phyloP scores from a whole-genome alignment of 2,113 vertebrate genomes.

The Narcine bancroftii region DNA sequence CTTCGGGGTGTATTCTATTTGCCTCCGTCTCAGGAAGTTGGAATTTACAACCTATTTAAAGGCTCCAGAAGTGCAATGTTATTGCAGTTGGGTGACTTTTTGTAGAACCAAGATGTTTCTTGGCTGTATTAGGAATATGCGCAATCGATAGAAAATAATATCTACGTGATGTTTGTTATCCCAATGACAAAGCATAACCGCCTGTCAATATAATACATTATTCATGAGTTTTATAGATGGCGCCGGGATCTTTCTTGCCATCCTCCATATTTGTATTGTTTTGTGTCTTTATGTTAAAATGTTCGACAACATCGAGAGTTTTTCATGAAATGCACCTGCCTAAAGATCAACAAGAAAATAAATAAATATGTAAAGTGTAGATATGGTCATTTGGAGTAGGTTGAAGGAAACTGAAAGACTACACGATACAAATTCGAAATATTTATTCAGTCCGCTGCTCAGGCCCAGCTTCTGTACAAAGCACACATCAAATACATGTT shows the following conservation, averaged over 20 bases:
- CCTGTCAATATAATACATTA: slow-evolving; percentile 34
- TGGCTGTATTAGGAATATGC: background rate
- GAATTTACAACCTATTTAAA: background rate
- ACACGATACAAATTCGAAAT: background rate
- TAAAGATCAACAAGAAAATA: background rate
- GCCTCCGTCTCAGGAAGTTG: background rate
- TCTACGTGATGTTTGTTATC: slow-evolving; percentile 35
- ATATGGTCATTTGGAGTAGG: background rate
- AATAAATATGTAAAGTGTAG: background rate
- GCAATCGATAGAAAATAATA: slow-evolving; percentile 31
- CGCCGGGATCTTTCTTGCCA: slow-evolving; percentile 22
- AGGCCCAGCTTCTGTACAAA: background rate
- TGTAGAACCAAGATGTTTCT: slow-evolving; percentile 23
- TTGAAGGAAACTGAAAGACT: background rate
- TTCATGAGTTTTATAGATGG: slow-evolving; percentile 36
- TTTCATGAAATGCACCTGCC: background rate
- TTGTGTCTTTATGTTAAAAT: slow-evolving; percentile 12
- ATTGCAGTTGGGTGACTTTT: slow-evolving; percentile 3
- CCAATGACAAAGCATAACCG: slow-evolving; percentile 37
- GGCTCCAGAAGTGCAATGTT: background rate
- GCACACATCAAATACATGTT: background rate
- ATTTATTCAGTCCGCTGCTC: background rate
- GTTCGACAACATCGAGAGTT: background rate
- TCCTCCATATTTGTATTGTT: slow-evolving; percentile 38
- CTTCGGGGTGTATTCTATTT: background rate